Evolutionary conservation across 1,140 invertebrate species (phyloP).

Genomic region (Phymastichus coffea): DNA sequence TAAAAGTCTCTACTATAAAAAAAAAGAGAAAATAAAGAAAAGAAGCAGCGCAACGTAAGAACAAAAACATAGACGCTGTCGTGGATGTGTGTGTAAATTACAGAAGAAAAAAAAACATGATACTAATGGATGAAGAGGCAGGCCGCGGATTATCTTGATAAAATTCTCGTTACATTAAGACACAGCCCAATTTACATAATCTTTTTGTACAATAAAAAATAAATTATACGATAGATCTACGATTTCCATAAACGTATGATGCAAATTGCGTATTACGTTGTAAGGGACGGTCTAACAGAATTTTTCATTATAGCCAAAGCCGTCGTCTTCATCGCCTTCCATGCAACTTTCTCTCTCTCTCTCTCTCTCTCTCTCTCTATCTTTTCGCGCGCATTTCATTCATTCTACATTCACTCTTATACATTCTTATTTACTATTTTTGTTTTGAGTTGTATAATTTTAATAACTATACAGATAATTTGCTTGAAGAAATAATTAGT

Average conservation of each 20-base stretch:
- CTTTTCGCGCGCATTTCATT: too few species aligned
- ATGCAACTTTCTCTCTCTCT: constrained; percentile 12
- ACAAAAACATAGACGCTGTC: background rate
- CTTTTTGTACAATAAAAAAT: constrained; percentile 25
- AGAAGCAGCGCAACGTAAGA: constrained; percentile 9
- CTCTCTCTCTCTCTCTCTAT: too few species aligned
- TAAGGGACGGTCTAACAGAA: constrained; percentile 12
- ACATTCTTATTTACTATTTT: too few species aligned
- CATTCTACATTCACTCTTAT: too few species aligned
- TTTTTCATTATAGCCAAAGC: constrained; percentile 10
- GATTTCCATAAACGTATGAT: constrained; percentile 1
- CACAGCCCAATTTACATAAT: constrained; percentile 21
- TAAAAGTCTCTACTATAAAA: constrained; percentile 7
- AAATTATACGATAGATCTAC: constrained; percentile 21
- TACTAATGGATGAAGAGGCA: constrained; percentile 5
- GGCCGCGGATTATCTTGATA: constrained; percentile 11
- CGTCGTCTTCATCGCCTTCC: constrained; percentile 8
- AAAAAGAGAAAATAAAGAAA: background rate
- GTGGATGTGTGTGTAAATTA: constrained; percentile 6
- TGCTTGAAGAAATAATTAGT: constrained; percentile 12
- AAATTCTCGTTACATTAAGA: constrained; percentile 15
- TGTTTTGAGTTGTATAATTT: constrained; percentile 12
- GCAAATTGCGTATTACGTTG: constrained; percentile 2
- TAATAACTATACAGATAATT: constrained; percentile 21
- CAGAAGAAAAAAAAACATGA: background rate